phyloP scores from a whole-genome alignment of 2,888 invertebrate species.

The Fragum fragum region DNA sequence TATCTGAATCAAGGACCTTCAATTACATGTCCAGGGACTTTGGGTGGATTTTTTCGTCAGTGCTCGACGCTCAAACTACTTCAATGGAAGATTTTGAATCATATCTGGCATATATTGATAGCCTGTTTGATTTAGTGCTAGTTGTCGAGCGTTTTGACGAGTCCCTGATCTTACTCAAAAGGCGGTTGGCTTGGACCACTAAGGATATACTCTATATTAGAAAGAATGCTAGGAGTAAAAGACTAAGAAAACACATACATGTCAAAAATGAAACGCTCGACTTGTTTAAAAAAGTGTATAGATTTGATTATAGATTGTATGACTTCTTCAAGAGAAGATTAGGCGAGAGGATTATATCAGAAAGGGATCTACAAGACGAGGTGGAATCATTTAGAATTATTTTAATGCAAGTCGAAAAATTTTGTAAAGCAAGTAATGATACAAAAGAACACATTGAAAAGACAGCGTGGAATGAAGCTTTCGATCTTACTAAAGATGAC shows the following conservation, averaged over 20 bases:
- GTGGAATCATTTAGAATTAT: not conserved
- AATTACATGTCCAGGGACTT: not conserved
- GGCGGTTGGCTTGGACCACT: not conserved
- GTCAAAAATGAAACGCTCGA: not conserved
- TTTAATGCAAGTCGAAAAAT: not conserved
- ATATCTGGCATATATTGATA: not conserved
- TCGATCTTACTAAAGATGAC: not conserved
- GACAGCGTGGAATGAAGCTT: not conserved
- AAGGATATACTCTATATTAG: not conserved
- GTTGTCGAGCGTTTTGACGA: not conserved
- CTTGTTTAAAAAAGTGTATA: not conserved
- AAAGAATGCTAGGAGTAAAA: not conserved
- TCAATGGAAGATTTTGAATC: not conserved
- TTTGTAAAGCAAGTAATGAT: not conserved
- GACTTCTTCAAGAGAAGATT: not conserved
- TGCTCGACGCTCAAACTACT: not conserved
- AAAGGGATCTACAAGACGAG: not conserved
- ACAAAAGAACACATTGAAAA: not conserved
- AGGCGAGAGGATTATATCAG: not conserved
- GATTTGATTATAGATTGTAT: not conserved
- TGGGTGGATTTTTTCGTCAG: not conserved
- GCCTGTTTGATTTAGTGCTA: not conserved
- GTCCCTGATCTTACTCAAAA: not conserved
- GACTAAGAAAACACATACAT: not conserved
- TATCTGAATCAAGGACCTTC: not conserved